Evolutionary conservation across 1,140 invertebrate genomes (phyloP), one percentile per base, ranked within the genome.

Genomic region (Phthorimaea operculella): DNA sequence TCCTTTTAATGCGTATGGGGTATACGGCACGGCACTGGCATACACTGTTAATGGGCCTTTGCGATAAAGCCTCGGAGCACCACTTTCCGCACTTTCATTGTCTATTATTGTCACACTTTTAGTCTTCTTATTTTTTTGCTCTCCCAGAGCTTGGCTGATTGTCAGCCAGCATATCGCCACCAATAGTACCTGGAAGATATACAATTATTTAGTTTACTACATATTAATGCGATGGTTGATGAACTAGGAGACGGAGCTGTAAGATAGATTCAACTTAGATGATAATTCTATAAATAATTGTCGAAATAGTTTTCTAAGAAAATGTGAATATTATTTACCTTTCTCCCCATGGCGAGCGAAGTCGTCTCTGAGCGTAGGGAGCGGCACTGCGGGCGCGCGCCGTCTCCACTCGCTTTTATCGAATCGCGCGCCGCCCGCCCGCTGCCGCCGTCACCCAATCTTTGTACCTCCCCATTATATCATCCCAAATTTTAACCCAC

Each of bases 331-430:
- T 49, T 58, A 14, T 44, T 56, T 76, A 84, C 81, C 81, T 82
- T 65, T 72, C 67, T 74, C 78, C 76, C 71, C 81, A 82, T 81
- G 45, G 55, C 71, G 60, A 66, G 51, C 52, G 66, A 66, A 64
- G 65, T 67, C 51, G 57, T 72, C 63, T 50, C 36, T 52, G 61
- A 68, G 64, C 70, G 57, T 68, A 47, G 66, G 68, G 60, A 76
- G 62, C 59, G 59, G 74, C 71, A 82, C 76, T 82, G 78, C 65
- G 72, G 59, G 56, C 60, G 66, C 71, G 74, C 74, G 63, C 54
- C 58, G 52, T 63, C 52, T 53, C 52, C 62, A 49, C 63, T 57
- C 52, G 49, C 74, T 84, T 84, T 72, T 84, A 83, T 79, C 58
- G 63, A 60, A 60, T 34, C 58, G 52, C 58, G 62, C 65, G 58